Evolutionary conservation across 2,113 vertebrate genomes (phyloP).

Genomic region (Geococcyx californianus): DNA sequence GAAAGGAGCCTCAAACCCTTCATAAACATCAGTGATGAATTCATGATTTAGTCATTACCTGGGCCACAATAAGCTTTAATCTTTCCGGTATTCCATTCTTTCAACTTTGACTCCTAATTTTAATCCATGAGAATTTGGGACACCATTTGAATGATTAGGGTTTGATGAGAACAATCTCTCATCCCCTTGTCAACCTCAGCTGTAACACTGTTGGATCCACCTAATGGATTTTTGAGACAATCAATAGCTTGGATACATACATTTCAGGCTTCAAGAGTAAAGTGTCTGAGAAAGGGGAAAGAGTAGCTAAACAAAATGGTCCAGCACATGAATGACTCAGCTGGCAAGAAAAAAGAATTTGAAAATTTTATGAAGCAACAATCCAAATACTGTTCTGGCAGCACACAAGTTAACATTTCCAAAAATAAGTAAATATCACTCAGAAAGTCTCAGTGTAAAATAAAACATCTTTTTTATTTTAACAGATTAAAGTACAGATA

Average conservation of each 20-base stretch:
- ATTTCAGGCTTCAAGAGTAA: background rate
- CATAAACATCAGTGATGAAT: background rate
- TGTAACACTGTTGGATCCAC: background rate
- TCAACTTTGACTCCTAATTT: background rate
- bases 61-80: background rate
- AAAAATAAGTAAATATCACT: background rate
- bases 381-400: background rate
- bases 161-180: slow-evolving; percentile 25
- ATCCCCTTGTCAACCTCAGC: background rate
- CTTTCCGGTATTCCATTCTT: background rate
- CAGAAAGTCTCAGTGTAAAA: background rate
- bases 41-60: background rate
- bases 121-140: background rate
- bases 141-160: background rate
- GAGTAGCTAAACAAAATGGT: background rate
- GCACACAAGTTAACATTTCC: background rate
- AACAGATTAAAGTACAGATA: background rate
- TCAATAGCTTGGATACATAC: background rate
- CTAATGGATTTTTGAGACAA: slow-evolving; percentile 1
- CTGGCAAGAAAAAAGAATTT: background rate
- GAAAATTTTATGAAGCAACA: background rate
- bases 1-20: background rate
- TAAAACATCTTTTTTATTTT: background rate
- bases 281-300: background rate
- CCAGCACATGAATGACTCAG: background rate